Evolutionary conservation across 2,888 invertebrate genomes (phyloP).

Genomic region (Griposia aprilina): DNA sequence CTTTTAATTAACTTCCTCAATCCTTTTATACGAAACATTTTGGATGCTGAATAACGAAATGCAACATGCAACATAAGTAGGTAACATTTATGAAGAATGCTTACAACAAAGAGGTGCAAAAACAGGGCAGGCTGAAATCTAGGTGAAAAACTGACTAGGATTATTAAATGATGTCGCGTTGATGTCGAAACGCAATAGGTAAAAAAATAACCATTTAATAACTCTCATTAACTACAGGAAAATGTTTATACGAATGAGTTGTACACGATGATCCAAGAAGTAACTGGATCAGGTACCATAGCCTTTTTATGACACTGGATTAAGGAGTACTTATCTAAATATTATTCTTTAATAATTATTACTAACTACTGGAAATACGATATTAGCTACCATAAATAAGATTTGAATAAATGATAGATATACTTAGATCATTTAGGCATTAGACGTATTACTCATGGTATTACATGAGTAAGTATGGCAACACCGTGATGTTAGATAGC

Average conservation of each 20-base stretch:
- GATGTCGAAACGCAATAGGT: background rate
- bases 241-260: background rate
- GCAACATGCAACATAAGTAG: background rate
- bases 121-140: background rate
- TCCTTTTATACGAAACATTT: background rate
- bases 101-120: background rate
- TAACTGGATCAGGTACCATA: background rate
- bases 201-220: background rate
- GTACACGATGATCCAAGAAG: background rate
- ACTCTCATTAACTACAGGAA: background rate
- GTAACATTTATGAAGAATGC: slow-evolving; percentile 17
- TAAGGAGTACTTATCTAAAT: background rate
- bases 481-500: no score
- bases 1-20: background rate
- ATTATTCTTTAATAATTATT: background rate
- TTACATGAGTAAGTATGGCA: background rate
- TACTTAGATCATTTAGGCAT: background rate
- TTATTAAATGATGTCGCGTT: background rate
- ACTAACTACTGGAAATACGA: background rate
- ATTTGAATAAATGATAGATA: background rate
- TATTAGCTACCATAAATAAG: background rate
- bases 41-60: background rate
- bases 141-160: background rate
- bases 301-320: background rate
- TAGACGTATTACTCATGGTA: background rate